Percentiles rank a stretch among this genome's conserved stretches.
Evolutionary conservation across 2,797 vertebrate species (phyloP).

Genomic region (Ctenosaura bakeri): DNA sequence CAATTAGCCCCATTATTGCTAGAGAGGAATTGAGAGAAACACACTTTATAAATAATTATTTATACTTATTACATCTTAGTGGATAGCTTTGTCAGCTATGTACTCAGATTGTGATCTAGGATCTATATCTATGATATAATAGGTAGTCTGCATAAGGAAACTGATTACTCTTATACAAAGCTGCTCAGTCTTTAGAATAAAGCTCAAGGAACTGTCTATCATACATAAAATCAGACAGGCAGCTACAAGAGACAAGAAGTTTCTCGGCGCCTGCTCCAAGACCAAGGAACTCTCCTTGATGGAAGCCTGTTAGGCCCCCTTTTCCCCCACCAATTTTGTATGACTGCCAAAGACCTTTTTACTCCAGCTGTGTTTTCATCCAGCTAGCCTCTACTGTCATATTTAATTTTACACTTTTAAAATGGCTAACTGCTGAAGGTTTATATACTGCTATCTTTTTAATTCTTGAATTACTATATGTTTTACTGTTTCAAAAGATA

Average conservation of each 20-base stretch:
- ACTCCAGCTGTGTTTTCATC: not conserved
- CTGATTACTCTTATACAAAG: not conserved
- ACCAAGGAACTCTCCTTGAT: not conserved
- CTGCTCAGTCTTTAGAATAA: not conserved
- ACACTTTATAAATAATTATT: not conserved
- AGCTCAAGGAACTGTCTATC: not conserved
- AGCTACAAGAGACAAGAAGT: not conserved
- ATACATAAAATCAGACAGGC: not conserved
- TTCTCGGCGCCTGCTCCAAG: not conserved
- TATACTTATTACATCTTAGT: too few species aligned
- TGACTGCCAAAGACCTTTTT: not conserved
- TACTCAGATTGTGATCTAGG: too few species aligned
- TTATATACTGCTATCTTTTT: not conserved
- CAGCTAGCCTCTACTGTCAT: not conserved
- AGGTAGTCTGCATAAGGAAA: not conserved
- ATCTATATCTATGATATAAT: too few species aligned
- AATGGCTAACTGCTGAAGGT: not conserved
- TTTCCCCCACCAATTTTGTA: not conserved
- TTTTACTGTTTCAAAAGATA: not conserved
- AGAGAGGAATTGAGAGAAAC: not conserved
- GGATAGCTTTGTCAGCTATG: too few species aligned
- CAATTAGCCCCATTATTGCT: not conserved
- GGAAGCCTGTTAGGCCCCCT: not conserved
- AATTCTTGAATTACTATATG: not conserved
- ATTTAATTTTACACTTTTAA: not conserved